Evolutionary conservation across 2,113 vertebrate species (phyloP).

Genomic region (Pionites leucogaster): DNA sequence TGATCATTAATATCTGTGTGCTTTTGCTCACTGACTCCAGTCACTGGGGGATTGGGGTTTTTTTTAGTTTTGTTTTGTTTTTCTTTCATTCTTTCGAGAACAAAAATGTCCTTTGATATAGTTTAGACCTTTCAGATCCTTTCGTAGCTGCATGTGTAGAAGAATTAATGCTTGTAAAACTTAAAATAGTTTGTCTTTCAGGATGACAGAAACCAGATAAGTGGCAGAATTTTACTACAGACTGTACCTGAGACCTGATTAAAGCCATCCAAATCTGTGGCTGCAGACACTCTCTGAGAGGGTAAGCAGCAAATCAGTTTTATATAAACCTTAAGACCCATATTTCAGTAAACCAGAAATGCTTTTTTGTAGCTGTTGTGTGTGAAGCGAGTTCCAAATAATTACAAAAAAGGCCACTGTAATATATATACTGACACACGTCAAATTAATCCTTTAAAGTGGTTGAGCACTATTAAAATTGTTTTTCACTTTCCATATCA

Average conservation of each 20-base stretch:
- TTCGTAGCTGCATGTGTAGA: background rate
- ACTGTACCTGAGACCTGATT: slow-evolving; percentile 44
- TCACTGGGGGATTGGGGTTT: background rate
- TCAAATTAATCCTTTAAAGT: slow-evolving; percentile 10
- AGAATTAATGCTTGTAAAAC: background rate
- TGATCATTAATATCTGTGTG: background rate
- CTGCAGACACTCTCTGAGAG: slow-evolving; percentile 18
- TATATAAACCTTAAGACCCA: background rate
- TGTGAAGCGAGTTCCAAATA: background rate
- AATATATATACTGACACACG: background rate
- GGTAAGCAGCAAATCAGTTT: background rate
- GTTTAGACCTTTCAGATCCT: background rate
- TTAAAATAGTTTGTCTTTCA: background rate
- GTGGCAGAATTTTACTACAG: background rate
- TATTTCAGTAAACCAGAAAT: background rate
- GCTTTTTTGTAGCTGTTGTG: background rate
- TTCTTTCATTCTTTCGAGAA: background rate
- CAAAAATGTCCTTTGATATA: background rate
- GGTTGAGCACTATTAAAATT: background rate
- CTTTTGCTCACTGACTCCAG: background rate
- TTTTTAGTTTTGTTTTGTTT: background rate
- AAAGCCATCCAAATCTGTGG: slow-evolving; percentile 45
- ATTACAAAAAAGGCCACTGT: background rate
- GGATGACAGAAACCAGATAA: background rate
- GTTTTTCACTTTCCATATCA: background rate